Conservation (phyloP, 2,113 vertebrate genomes). For the Petrocephalus zakoni region DNA sequence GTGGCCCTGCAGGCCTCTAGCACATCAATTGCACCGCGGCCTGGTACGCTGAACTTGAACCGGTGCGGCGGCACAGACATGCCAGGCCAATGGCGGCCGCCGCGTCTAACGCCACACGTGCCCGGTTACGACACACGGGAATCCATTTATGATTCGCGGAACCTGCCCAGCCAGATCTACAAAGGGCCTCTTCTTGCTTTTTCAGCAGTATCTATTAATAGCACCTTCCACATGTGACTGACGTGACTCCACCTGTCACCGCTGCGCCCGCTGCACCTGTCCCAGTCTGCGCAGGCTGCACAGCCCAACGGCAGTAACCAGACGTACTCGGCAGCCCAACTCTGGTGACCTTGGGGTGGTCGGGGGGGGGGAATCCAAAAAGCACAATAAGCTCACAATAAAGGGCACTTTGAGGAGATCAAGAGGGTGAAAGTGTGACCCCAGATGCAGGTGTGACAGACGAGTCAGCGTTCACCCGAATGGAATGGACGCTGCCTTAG, state of each 20-base stretch:
- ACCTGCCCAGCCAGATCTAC: not conserved
- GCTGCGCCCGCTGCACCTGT: not conserved
- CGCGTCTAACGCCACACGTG: not conserved
- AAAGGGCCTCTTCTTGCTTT: not conserved
- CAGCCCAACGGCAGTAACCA: not conserved
- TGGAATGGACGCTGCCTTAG: not conserved
- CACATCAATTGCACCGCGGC: not conserved
- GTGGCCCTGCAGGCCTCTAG: not conserved
- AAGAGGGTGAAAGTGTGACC: not conserved
- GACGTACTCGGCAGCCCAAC: not conserved
- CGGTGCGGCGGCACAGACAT: not conserved
- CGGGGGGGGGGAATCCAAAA: too few species aligned
- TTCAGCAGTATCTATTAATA: conserved; percentile 4
- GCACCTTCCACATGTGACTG: not conserved
- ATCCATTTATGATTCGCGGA: not conserved
- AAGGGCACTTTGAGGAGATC: not conserved
- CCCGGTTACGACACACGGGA: not conserved
- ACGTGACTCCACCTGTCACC: not conserved
- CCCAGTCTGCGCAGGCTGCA: not conserved
- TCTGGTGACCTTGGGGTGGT: not conserved
- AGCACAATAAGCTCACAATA: not conserved
- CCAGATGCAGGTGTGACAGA: not conserved
- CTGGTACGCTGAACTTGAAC: not conserved
- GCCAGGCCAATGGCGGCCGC: not conserved
- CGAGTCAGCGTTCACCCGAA: conserved; percentile 9